phyloP scores from a whole-genome alignment of 2,888 invertebrate genomes.

The Andrena praecox region DNA sequence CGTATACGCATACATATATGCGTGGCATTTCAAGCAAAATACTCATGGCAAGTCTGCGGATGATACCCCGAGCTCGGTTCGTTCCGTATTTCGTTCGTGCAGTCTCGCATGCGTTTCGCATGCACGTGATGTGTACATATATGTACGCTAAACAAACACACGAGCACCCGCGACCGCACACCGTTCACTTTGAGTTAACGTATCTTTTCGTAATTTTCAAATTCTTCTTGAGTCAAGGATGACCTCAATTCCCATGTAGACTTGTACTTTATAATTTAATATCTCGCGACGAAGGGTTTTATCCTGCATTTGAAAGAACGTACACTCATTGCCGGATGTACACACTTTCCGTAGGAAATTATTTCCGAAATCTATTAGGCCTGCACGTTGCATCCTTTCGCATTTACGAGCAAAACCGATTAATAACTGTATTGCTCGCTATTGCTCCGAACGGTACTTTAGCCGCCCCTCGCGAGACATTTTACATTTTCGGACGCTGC shows the following conservation, averaged over 20 bases:
- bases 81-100: constrained; percentile 56
- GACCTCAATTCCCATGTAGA: neutral
- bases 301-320: neutral
- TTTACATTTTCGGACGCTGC: neutral
- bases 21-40: constrained; percentile 25
- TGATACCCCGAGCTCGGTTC: constrained; percentile 52
- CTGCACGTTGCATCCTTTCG: no score
- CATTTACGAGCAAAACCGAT: no score
- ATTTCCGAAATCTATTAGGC: no score
- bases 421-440: no score
- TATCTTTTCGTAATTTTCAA: neutral
- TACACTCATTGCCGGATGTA: no score
- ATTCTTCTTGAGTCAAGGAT: neutral
- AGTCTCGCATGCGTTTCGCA: constrained; percentile 52
- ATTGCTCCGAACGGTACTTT: no score
- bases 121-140: constrained; percentile 50
- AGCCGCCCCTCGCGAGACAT: no score
- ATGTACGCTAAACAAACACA: constrained; percentile 39
- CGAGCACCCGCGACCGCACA: neutral
- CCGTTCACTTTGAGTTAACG: neutral
- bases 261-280: neutral
- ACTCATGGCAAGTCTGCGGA: constrained; percentile 17
- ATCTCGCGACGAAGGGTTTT: neutral
- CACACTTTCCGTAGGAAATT: no score
- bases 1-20: neutral